Evolutionary conservation across 2,113 vertebrate genomes (phyloP).

Genomic region (Aegypius monachus): DNA sequence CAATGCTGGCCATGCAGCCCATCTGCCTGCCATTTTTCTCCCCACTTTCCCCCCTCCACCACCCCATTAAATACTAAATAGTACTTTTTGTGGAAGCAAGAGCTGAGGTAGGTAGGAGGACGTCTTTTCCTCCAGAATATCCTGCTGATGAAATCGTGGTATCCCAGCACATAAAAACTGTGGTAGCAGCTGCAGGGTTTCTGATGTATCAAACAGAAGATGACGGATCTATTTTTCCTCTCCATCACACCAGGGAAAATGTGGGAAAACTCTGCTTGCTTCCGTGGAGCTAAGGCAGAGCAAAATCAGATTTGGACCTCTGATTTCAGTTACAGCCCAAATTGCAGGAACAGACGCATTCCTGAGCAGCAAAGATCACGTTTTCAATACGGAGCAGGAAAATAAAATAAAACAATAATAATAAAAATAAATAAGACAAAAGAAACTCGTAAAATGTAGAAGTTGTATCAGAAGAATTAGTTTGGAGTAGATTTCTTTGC

Average conservation of each 20-base stretch:
- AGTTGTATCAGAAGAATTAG: neutral
- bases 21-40: neutral
- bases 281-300: neutral
- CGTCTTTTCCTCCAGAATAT: neutral
- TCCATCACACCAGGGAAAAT: neutral
- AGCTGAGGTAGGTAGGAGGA: neutral
- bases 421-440: neutral
- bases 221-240: neutral
- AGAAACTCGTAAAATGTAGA: rapidly evolving
- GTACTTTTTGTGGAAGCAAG: neutral
- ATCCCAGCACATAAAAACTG: neutral
- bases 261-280: neutral
- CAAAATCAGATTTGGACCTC: neutral
- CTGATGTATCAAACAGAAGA: neutral
- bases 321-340: constrained; percentile 5
- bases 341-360: constrained; percentile 50
- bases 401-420: neutral
- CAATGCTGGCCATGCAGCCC: rapidly evolving
- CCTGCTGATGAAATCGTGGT: neutral
- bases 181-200: neutral
- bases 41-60: rapidly evolving
- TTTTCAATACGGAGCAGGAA: neutral
- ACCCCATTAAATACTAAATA: neutral
- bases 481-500: neutral
- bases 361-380: neutral